Evolutionary conservation across 1,140 invertebrate genomes (phyloP), one percentile per base, ranked within the genome.

Genomic region (Tetragnatha versicolor): DNA sequence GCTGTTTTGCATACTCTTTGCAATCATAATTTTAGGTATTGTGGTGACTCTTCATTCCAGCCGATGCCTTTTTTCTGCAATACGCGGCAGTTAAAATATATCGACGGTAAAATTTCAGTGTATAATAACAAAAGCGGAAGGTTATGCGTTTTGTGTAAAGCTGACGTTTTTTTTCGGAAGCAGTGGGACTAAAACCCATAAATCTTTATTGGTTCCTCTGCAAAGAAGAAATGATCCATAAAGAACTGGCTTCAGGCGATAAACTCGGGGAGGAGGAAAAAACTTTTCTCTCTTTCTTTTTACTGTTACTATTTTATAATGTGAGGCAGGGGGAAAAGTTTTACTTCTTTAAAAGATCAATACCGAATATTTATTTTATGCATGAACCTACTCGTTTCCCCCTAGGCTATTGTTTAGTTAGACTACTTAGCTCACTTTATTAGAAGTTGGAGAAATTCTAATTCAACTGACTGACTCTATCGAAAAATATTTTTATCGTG

Each of bases 191-290:
- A 37, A 27, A 39, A 33, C 22, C 33, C 35, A 58, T 63, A 63
- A 63, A 63, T 39, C 60, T 63, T 63, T 63, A 63, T 63, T 39
- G 33, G 60, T 63, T 63, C 37, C 33, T 63, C 37, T 42, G 60
- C 37, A 20, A 42, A 42, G 25, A 14, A 63, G 37, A 63, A 63
- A 31, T 63, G 60, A 63, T 37, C 60, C 60, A 63, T 63, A 63
- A 63, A 63, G 33, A 39, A 39, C 37, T 39, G 33, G 42, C 60
- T 63, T 25, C 10, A 5, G 33, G 60, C 60, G 60, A 63, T 63
- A 63, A 63, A 63, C 60, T 63, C 10, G 20, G 42, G 25, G 22
- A 22, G 31, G 37, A 63, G 27, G 33, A 39, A 25, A 22, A 17
- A 33, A 63, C 37, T 63, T 63, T 27, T 63, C 25, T 63, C 20